A percentile compares a stretch with the other conserved stretches of the same genome.
Evolutionary conservation across 1,140 invertebrate species (phyloP).

Genomic region (Brachionus angularis): DNA sequence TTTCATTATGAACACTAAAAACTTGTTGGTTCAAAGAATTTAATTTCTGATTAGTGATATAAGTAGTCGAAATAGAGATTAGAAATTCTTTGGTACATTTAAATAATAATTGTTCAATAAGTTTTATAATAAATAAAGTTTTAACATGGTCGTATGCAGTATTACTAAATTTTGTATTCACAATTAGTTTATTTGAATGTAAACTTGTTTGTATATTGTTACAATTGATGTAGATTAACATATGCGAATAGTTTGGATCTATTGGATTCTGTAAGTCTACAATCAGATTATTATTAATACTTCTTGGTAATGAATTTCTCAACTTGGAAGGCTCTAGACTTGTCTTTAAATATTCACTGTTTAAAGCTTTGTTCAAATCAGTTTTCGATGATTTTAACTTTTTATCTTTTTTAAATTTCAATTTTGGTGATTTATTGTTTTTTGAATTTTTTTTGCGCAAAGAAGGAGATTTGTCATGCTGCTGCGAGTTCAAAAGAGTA

Average conservation of each 20-base stretch:
- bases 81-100: neutral
- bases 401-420: neutral
- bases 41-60: neutral
- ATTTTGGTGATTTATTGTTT: too few relatives aligned
- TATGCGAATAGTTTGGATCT: neutral
- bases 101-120: neutral
- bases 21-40: too few relatives aligned
- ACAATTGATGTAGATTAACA: slow-evolving; percentile 21
- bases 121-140: neutral
- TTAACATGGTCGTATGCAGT: slow-evolving; percentile 20
- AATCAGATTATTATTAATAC: too few relatives aligned
- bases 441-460: too few relatives aligned
- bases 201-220: slow-evolving; percentile 19
- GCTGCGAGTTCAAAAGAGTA: neutral
- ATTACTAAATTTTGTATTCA: neutral
- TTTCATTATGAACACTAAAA: slow-evolving; percentile 3
- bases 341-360: too few relatives aligned
- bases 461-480: neutral
- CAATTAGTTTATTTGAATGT: neutral
- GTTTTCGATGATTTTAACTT: neutral
- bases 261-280: neutral
- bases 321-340: too few relatives aligned
- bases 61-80: neutral
- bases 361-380: too few relatives aligned
- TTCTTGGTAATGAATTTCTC: too few relatives aligned